A percentile compares a stretch with the other conserved stretches of the same genome.
These are phyloP conservation scores for Epinephelus lanceolatus DNA, from an alignment of 2,113 vertebrate genomes.

Conservation along the genomic window DNA sequence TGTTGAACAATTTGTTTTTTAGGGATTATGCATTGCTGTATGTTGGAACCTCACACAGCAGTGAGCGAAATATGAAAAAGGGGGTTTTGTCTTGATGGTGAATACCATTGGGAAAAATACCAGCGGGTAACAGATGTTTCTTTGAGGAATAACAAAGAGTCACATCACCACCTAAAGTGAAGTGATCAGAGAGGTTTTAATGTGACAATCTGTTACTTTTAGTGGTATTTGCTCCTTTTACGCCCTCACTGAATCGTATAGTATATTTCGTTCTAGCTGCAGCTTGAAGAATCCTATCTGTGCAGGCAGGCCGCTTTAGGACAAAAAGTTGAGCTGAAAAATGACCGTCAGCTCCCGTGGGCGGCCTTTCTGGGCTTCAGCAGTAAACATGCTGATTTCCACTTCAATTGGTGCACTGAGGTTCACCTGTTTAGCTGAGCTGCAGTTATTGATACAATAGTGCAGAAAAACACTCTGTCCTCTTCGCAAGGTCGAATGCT, in stretches of 20 bases:
- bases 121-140: not conserved
- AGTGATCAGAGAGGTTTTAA: not conserved
- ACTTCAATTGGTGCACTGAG: constrained; percentile 35
- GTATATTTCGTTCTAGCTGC: not conserved
- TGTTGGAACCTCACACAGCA: not conserved
- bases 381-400: constrained; percentile 67
- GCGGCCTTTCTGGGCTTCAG: constrained; percentile 38
- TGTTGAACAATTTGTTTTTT: not conserved
- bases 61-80: not conserved
- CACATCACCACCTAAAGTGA: not conserved
- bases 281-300: constrained; percentile 9
- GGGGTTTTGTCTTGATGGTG: not conserved
- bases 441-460: constrained; percentile 53
- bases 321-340: constrained; percentile 47
- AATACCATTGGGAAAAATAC: not conserved
- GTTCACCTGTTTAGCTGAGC: constrained; percentile 56
- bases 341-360: constrained; percentile 53
- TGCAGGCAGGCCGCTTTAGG: constrained; percentile 13
- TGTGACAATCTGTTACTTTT: constrained; percentile 4
- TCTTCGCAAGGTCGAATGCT: constrained; percentile 29
- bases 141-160: not conserved
- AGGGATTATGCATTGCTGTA: not conserved
- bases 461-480: constrained; percentile 18
- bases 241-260: not conserved
- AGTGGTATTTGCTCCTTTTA: not conserved